Percentiles rank a stretch among this genome's conserved stretches.
phyloP scores from a whole-genome alignment of 2,888 invertebrate species.

The Ophion slaviceki region DNA sequence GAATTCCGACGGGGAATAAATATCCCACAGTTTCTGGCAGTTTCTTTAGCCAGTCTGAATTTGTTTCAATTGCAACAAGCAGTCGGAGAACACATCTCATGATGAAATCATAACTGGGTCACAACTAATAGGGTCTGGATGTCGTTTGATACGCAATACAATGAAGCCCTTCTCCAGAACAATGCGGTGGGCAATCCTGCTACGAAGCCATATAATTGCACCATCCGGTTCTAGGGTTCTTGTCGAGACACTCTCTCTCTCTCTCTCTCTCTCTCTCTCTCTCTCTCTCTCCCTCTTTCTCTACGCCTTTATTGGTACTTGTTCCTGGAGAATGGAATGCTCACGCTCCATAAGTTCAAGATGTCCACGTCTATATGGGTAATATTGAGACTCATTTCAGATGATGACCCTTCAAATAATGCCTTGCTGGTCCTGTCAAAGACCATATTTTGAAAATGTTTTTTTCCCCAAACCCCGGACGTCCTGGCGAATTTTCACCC shows the following conservation, averaged over 20 bases:
- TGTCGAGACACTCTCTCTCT: slow-evolving; percentile 37
- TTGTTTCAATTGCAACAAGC: background rate
- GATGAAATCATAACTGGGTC: slow-evolving; percentile 42
- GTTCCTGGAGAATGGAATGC: slow-evolving; percentile 11
- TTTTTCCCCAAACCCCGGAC: no score
- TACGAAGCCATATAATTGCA: slow-evolving; percentile 49
- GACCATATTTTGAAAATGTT: no score
- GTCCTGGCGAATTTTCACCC: no score
- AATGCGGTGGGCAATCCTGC: slow-evolving; percentile 34
- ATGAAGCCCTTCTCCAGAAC: slow-evolving; percentile 26
- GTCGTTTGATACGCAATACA: slow-evolving; percentile 45
- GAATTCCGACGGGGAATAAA: background rate
- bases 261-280: slow-evolving; percentile 1
- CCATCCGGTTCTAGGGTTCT: slow-evolving; percentile 32
- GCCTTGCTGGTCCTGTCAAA: background rate
- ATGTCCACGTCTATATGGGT: background rate
- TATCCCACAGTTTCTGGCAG: background rate
- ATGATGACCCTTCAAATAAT: background rate
- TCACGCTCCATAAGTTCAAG: background rate
- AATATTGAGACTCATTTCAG: background rate
- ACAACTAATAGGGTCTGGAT: slow-evolving; percentile 21
- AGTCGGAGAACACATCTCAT: background rate
- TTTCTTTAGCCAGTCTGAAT: background rate
- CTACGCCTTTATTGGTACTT: background rate
- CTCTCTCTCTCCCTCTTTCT: background rate